Conservation (phyloP, 2,113 vertebrate genomes). For the Mungos mungo region DNA sequence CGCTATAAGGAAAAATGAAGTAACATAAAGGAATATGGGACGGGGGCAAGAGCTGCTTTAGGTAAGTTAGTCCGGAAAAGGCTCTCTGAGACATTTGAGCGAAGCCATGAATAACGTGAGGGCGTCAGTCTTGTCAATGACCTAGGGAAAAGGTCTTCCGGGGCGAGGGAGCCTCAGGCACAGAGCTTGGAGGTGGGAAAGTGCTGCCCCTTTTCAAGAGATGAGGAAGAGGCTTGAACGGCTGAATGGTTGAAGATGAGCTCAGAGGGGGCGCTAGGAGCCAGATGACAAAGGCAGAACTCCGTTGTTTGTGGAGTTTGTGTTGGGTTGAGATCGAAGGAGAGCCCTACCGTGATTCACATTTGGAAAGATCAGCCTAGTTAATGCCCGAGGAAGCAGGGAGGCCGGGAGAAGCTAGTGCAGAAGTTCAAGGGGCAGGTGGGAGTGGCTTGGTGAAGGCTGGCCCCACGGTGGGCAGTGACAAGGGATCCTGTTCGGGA, state of each 20-base stretch:
- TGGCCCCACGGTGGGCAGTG: accelerated
- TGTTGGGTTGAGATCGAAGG: neutral
- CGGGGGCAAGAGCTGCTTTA: neutral
- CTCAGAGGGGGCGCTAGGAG: neutral
- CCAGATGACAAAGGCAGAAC: neutral
- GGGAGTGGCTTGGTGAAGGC: neutral
- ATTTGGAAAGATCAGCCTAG: neutral
- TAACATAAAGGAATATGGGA: too few species aligned
- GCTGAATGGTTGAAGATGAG: neutral
- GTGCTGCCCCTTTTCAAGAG: neutral
- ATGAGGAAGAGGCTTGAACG: accelerated
- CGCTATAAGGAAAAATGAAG: neutral
- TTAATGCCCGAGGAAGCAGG: too few species aligned
- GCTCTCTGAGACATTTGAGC: neutral
- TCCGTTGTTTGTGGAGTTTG: neutral
- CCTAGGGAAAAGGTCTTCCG: neutral
- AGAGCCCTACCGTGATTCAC: too few species aligned
- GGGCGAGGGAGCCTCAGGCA: accelerated
- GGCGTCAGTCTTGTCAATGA: neutral
- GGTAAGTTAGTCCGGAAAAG: neutral
- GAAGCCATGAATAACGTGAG: neutral
- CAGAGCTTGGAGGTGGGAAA: too few species aligned
- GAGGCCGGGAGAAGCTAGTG: neutral
- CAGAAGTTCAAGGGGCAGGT: neutral
- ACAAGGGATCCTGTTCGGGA: neutral